phyloP scores from a whole-genome alignment of 1,140 invertebrate species.

The Battus philenor region DNA sequence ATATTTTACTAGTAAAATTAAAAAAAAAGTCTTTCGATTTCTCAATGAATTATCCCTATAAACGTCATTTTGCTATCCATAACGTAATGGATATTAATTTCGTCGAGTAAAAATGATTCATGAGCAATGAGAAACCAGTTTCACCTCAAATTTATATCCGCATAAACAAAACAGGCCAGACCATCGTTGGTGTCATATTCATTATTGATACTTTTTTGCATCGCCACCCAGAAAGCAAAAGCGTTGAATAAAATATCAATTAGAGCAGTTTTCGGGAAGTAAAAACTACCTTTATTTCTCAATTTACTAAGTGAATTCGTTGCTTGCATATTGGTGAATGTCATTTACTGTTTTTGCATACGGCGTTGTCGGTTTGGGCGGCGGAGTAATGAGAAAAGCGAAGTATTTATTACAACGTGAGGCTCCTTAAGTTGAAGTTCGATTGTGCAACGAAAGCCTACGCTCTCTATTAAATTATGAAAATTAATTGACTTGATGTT shows the following conservation, averaged over 20 bases:
- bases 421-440: conserved; percentile 35
- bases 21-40: neutral
- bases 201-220: conserved; percentile 55
- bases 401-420: conserved; percentile 57
- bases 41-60: neutral
- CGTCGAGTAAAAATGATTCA: conserved; percentile 4
- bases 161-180: conserved; percentile 33
- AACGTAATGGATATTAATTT: conserved; percentile 8
- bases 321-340: conserved; percentile 54
- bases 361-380: conserved; percentile 54
- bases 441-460: conserved; percentile 8
- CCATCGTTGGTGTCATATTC: conserved; percentile 49
- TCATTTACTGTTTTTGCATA: conserved; percentile 67
- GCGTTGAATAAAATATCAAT: conserved; percentile 72
- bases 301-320: conserved; percentile 72
- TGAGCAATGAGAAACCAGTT: conserved; percentile 16
- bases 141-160: conserved; percentile 21
- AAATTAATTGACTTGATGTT: conserved; percentile 11
- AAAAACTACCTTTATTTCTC: conserved; percentile 66
- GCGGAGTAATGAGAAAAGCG: conserved; percentile 63
- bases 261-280: conserved; percentile 52
- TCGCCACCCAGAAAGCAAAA: conserved; percentile 64
- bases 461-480: conserved; percentile 8
- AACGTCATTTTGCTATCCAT: neutral
- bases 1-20: conserved; percentile 12